These are phyloP conservation scores for Xiphias gladius DNA, from an alignment of 2,113 vertebrate genomes.

Conservation along the genomic window DNA sequence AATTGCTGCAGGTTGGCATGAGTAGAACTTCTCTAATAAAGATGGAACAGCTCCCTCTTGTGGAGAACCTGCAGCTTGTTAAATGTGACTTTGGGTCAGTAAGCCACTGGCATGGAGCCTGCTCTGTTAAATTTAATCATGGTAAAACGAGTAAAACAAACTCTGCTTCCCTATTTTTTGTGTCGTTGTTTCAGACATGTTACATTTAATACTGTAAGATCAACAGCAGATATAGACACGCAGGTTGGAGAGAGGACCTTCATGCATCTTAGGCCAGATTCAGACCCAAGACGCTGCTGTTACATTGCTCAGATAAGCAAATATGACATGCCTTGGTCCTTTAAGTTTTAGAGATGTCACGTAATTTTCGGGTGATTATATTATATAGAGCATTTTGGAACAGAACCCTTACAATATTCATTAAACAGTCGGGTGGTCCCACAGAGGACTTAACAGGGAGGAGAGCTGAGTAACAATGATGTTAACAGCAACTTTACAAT, in stretches of 20 bases:
- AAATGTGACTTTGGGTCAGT: not conserved
- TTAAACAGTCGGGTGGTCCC: slow-evolving; percentile 25
- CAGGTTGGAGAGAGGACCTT: no score
- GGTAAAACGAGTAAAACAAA: not conserved
- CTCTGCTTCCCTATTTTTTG: not conserved
- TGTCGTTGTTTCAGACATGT: not conserved
- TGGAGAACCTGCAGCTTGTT: not conserved
- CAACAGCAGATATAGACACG: not conserved
- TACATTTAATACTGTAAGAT: not conserved
- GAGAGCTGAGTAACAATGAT: slow-evolving; percentile 1
- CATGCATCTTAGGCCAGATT: not conserved
- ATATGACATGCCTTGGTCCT: not conserved
- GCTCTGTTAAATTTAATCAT: not conserved
- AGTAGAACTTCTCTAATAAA: not conserved
- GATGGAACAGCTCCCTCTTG: slow-evolving; percentile 21
- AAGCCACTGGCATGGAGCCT: not conserved
- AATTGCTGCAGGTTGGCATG: not conserved
- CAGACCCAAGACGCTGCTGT: not conserved
- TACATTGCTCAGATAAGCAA: not conserved
- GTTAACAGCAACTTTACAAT: slow-evolving; percentile 32
- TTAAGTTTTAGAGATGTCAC: not conserved
- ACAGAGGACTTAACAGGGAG: not conserved
- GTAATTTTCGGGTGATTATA: not conserved
- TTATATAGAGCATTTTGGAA: slow-evolving; percentile 35
- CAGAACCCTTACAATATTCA: slow-evolving; percentile 33